A percentile compares a stretch with the other conserved stretches of the same genome.
phyloP scores from a whole-genome alignment of 1,140 invertebrate species.

The Tetragonula clypearis region DNA sequence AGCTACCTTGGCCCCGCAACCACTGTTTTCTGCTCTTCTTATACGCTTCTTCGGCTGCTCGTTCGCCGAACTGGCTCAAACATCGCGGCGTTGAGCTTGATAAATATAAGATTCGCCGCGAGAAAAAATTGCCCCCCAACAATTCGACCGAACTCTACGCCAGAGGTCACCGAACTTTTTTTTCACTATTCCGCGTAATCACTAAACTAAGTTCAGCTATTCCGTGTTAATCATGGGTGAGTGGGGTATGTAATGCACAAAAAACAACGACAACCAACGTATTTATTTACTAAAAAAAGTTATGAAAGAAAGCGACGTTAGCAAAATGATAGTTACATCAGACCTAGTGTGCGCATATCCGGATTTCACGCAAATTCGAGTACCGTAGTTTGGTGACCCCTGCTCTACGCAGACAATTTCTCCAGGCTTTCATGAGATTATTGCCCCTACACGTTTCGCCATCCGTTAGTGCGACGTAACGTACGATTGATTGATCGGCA shows the following conservation, averaged over 20 bases:
- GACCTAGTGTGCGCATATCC: too few species aligned
- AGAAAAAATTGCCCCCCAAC: not conserved
- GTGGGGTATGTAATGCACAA: too few species aligned
- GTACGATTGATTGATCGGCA: not conserved
- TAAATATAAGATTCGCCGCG: conserved; percentile 38
- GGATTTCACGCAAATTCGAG: too few species aligned
- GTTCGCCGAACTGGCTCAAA: conserved; percentile 31
- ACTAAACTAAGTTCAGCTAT: too few species aligned
- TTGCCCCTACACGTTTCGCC: not conserved
- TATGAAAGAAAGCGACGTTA: too few species aligned
- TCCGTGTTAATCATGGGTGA: too few species aligned
- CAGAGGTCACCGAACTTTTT: too few species aligned
- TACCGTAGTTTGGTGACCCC: too few species aligned
- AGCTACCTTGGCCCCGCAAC: not conserved
- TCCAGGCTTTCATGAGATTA: conserved; percentile 24
- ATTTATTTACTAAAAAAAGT: too few species aligned
- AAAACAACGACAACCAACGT: too few species aligned
- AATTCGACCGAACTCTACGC: not conserved
- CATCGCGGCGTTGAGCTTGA: conserved; percentile 15
- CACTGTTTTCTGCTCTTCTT: not conserved
- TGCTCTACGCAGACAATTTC: not conserved
- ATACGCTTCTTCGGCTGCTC: conserved; percentile 19
- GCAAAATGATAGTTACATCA: too few species aligned
- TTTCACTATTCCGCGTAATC: too few species aligned
- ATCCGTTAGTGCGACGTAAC: not conserved